Base-by-base conservation (phyloP, 1,140 invertebrate species). In the Mamestra configurata region DNA sequence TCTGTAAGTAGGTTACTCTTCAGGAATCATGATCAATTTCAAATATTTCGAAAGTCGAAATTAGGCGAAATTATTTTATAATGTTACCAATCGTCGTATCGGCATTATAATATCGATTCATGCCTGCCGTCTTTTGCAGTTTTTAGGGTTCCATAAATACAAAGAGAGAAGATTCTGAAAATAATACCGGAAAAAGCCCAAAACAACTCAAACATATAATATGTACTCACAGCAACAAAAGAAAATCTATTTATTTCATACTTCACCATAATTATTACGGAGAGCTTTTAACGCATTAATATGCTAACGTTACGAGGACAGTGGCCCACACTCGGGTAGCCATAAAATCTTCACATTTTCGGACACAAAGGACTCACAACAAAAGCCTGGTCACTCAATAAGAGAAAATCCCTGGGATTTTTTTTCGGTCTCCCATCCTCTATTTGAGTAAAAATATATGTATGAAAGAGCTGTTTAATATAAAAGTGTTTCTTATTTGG, bases 271-370 rank as follows among this genome's bases (percentile, higher is more conserved):
- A 46, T 70, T n/a, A n/a, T n/a, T 70, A 27, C 66, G 22, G 22
- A 70, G 43, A 22, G 20, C 66, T 70, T 49, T 70, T 49, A 70
- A 27, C 66, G 18, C 61, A 37, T 66, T 66, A 66, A 53, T 71
- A 53, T 71, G 68, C 68, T 71, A 51, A 31, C 22, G 20, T 35
- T 53, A 71, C n/a, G 27, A 35, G 68, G 68, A 35, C 49, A 53
- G 15, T 51, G 24, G 18, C 49, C 6, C 20, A 66, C n/a, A 66
- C n/a, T 71, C 49, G 46, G 46, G n/a, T 43, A 11, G 46, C n/a
- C 68, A 71, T 71, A 71, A 71, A 71, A 35, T 35, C 68, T 71
- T 35, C 22, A 51, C 68, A 71, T 71, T 71, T 35, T 35, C 37
- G 24, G 49, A 53, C 68, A 71, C 66, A 71, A 71, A 71, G n/a